Percentiles rank a stretch among this genome's conserved stretches.
Conservation (phyloP, 2,888 invertebrate species). For the Nycteola revayana region DNA sequence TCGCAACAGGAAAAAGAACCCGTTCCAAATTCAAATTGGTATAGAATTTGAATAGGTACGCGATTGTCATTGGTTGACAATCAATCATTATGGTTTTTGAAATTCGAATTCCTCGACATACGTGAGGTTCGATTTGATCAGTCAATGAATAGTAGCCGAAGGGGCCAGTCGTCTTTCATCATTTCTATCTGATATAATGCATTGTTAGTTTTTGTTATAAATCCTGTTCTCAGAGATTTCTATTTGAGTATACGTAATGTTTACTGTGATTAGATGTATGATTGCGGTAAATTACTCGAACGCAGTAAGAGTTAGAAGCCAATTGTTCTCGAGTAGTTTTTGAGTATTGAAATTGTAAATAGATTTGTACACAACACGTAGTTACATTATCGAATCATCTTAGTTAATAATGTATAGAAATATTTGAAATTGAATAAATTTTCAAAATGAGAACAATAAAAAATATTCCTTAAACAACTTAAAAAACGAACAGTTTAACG, state of each 20-base stretch:
- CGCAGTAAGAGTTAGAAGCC: neutral
- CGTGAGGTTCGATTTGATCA: constrained; percentile 66
- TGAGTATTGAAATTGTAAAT: too few relatives aligned
- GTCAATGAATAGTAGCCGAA: constrained; percentile 42
- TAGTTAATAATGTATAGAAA: too few relatives aligned
- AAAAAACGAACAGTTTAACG: too few relatives aligned
- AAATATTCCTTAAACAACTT: too few relatives aligned
- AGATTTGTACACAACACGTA: too few relatives aligned
- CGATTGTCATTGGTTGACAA: constrained; percentile 79
- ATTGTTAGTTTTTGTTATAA: constrained; percentile 35
- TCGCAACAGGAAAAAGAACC: constrained; percentile 68
- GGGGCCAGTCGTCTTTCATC: constrained; percentile 29
- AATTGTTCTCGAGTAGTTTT: too few relatives aligned
- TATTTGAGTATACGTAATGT: constrained; percentile 26
- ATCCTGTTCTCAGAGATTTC: constrained; percentile 34
- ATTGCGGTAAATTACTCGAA: constrained; percentile 24
- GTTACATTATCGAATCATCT: too few relatives aligned
- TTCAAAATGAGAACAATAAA: too few relatives aligned
- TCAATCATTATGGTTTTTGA: constrained; percentile 78
- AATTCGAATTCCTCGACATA: constrained; percentile 70
- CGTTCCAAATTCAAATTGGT: constrained; percentile 74
- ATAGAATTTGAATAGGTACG: constrained; percentile 71
- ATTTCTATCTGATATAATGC: constrained; percentile 38
- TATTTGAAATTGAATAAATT: too few relatives aligned
- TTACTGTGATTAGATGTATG: constrained; percentile 27